Evolutionary conservation across 2,113 vertebrate genomes (phyloP), one percentile per base, ranked within the genome.

Genomic region (Dromas ardeola): DNA sequence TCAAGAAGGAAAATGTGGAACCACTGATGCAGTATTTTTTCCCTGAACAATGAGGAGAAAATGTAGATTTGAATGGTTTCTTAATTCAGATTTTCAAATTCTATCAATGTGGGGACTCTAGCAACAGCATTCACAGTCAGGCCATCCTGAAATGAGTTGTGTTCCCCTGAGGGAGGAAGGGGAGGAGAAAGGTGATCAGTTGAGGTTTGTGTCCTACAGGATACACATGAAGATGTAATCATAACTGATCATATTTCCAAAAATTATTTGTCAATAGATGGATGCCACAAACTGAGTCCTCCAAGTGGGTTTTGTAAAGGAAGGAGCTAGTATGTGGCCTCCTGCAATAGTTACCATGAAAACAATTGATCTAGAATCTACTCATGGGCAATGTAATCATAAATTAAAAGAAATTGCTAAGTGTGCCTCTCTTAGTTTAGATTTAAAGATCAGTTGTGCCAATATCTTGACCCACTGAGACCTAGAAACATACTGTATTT

Each of bases 401-500:
- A 32, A 74, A 87, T 61, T 23, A 53, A 36, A 90, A 74, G 32
- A 49, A 72, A 79, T 69, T 72, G 19, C 61, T 62, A 4, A 4
- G 18, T 16, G 30, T 69, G 25, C 4, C 13, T 77, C 19, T 32
- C 36, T 55, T 71, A 27, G 49, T 91, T 61, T 42, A 29, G 49
- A 72, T 62, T 72, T 52, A 78, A 74, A 78, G 70, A 43, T 76
- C 10, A 30, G 11, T 52, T 87, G 36, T 81, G 22, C 65, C 30
- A 14, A 9, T 79, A 53, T 56, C 45, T 82, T 21, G 40, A 61
- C 22, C 6, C 25, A 32, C 15, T 74, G 38, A 74, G 38, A 59
- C 14, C 0, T 4, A 82, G 61, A 76, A 36, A 52, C 11, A 23
- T 13, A 13, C 6, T 0, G 0, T 14, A 15, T 83, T 81, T 67